Conservation (phyloP, 2,113 vertebrate genomes). For the Tiliqua scincoides region DNA sequence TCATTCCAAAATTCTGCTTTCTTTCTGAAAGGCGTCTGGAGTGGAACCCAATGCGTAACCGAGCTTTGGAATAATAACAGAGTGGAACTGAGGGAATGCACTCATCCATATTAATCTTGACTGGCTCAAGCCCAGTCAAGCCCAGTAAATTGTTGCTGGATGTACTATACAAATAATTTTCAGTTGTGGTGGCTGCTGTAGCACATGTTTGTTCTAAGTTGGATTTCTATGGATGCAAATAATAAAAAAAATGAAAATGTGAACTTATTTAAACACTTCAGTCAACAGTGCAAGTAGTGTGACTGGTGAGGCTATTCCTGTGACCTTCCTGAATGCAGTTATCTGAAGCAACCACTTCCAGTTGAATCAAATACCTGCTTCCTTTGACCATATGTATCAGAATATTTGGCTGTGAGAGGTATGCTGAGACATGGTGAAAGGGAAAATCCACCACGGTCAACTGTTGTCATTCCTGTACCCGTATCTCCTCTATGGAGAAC, state of each 20-base stretch:
- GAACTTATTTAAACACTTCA: too few relatives aligned
- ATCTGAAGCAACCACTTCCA: background rate
- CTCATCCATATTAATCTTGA: background rate
- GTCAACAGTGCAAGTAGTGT: background rate
- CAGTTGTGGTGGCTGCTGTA: background rate
- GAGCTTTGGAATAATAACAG: too few relatives aligned
- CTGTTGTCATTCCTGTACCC: background rate
- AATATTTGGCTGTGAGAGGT: background rate
- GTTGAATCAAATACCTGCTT: background rate
- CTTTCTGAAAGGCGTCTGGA: too few relatives aligned
- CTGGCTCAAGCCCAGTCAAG: background rate
- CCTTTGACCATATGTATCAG: too few relatives aligned
- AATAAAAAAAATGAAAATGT: background rate
- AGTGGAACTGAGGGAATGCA: too few relatives aligned
- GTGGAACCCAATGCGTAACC: too few relatives aligned
- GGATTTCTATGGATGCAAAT: background rate
- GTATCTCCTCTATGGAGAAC: background rate
- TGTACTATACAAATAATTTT: background rate
- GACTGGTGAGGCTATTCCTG: background rate
- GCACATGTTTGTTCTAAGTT: background rate
- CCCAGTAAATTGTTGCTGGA: background rate
- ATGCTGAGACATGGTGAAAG: background rate
- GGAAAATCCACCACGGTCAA: background rate
- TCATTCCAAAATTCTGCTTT: too few relatives aligned
- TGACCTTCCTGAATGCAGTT: background rate